Percentiles rank a stretch among this genome's conserved stretches.
Evolutionary conservation across 2,797 vertebrate species (phyloP).

Genomic region (Lates japonicus): DNA sequence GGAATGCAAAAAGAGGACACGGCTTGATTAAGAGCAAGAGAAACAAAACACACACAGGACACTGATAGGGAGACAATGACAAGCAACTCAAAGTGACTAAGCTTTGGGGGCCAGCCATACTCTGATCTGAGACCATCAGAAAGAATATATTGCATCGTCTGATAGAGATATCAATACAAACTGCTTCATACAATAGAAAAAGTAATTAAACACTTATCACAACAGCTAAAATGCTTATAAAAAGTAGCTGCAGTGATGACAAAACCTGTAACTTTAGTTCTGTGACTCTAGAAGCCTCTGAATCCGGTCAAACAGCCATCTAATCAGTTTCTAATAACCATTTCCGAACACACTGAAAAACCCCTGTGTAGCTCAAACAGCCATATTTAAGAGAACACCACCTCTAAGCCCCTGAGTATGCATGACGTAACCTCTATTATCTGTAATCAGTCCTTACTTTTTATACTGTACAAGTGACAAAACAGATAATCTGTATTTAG

Average conservation of each 20-base stretch:
- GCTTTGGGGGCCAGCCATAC: constrained; percentile 61
- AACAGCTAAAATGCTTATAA: constrained; percentile 19
- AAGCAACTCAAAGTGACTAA: constrained; percentile 70
- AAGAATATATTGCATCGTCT: constrained; percentile 5
- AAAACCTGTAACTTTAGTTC: not conserved
- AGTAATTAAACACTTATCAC: not conserved
- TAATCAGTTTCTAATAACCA: not conserved
- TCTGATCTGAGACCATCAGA: constrained; percentile 38
- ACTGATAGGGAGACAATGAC: constrained; percentile 68
- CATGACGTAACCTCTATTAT: not conserved
- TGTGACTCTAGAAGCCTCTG: not conserved
- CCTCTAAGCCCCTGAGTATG: not conserved
- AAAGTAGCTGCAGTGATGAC: not conserved
- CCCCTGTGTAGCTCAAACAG: not conserved
- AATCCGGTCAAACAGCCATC: not conserved
- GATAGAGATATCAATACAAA: constrained; percentile 4
- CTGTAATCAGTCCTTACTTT: not conserved
- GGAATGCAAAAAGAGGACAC: constrained; percentile 54
- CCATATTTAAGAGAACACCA: not conserved
- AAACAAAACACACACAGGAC: constrained; percentile 63
- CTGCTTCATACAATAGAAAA: constrained; percentile 22
- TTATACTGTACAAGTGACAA: not conserved
- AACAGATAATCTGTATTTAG: not conserved
- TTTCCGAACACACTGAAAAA: not conserved
- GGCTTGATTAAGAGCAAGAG: constrained; percentile 58